Conservation (phyloP, 2,888 invertebrate genomes). For the Himalopsyche kuldschensis region DNA sequence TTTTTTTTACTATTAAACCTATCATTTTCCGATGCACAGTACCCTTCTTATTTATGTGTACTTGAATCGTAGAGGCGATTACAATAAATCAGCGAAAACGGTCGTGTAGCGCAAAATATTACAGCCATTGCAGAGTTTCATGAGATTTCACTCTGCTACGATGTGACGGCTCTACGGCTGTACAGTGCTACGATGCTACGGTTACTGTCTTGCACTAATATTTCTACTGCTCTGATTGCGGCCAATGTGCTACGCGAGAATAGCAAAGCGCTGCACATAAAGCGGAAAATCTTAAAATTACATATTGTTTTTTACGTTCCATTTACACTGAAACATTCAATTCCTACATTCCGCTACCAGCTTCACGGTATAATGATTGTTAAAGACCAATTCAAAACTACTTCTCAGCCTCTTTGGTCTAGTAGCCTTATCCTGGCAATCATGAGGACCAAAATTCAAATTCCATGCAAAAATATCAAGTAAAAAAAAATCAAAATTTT, state of each 20-base stretch:
- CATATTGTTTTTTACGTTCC: neutral
- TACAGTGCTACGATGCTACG: neutral
- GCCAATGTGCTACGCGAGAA: neutral
- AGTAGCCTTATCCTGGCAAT: no score
- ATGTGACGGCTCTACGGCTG: neutral
- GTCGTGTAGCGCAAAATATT: constrained; percentile 15
- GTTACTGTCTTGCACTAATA: neutral
- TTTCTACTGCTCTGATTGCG: neutral
- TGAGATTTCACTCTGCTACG: neutral
- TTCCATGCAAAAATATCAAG: no score
- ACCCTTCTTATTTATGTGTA: neutral
- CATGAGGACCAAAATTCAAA: no score
- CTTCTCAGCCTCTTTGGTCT: no score
- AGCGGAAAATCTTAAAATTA: neutral
- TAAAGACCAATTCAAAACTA: no score
- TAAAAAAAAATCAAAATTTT: no score
- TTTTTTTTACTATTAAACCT: no score
- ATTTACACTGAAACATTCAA: neutral
- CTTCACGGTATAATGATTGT: no score
- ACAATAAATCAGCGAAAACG: constrained; percentile 22
- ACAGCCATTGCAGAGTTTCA: neutral
- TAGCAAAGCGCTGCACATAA: neutral
- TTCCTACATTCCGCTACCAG: neutral
- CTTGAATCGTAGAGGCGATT: neutral
- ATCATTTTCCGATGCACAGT: no score